These are phyloP conservation scores for Drosophila heteroneura DNA, from an alignment of 2,888 invertebrate species.

Conservation along the genomic window DNA sequence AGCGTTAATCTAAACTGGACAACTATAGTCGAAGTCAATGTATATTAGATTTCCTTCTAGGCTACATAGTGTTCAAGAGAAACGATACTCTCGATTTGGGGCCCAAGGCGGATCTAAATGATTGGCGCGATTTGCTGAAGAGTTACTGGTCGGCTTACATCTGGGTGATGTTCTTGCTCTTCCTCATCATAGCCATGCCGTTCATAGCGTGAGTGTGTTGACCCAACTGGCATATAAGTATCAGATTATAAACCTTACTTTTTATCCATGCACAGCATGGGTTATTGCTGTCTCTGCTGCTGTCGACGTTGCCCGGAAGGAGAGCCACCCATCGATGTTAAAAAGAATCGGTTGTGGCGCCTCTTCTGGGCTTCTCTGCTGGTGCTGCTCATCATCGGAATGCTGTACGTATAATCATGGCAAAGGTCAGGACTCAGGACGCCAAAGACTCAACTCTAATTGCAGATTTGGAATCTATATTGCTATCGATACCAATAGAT, in stretches of 20 bases:
- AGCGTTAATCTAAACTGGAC: background rate
- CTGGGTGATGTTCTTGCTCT: constrained; percentile 87
- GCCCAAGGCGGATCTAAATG: constrained; percentile 82
- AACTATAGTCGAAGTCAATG: background rate
- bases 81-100: constrained; percentile 70
- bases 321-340: constrained; percentile 93
- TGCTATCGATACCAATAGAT: constrained; percentile 95
- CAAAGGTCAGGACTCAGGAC: background rate
- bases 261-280: constrained; percentile 61
- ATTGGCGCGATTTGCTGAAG: constrained; percentile 86
- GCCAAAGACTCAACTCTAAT: background rate
- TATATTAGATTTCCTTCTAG: constrained; percentile 41
- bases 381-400: constrained; percentile 90
- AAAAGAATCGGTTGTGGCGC: constrained; percentile 92
- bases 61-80: constrained; percentile 80
- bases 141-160: constrained; percentile 87
- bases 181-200: constrained; percentile 92
- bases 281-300: constrained; percentile 91
- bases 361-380: constrained; percentile 91
- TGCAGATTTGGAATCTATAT: constrained; percentile 95
- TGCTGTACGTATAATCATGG: constrained; percentile 38
- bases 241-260: background rate
- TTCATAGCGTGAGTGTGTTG: constrained; percentile 88
- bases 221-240: background rate
- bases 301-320: constrained; percentile 90